Base-by-base conservation (phyloP, 1,140 invertebrate species). In the Heliconius melpomene region DNA sequence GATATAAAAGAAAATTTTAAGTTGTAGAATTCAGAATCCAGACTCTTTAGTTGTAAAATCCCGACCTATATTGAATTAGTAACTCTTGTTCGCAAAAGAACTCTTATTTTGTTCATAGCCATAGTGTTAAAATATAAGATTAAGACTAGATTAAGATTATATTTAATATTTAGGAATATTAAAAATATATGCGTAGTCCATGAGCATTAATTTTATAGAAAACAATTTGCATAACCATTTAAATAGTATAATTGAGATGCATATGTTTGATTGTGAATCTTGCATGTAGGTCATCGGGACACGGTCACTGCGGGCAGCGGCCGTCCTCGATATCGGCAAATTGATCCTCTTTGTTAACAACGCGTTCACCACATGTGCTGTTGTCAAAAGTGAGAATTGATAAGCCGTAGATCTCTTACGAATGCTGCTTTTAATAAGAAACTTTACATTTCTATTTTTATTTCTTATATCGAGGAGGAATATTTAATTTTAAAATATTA, bases 221-320 rank as follows among this genome's bases (percentile, higher is more conserved):
- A 66, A 5, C 9, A 66, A 66, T 66, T 66, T 26, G 3, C 1
- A 66, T 26, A 29, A 26, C 60, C 11, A 29, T 26, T 46, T 7
- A 16, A 29, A 29, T 66, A 11, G 3, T 29, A n/a, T 66, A 66
- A 66, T 66, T 66, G 26, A 6, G n/a, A 66, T 66, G 23, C 23
- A 66, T 66, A 66, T 29, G 60, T 66, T 29, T 66, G 26, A 26
- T 60, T 23, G 84, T 89, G 87, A 84, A 78, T 83, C 70, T 79
- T 84, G 70, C 86, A 91, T 89, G 82, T 91, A 82, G 89, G 88
- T 90, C 88, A 91, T 83, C 78, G 81, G 87, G 85, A 82, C 86
- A 74, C 79, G 71, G 80, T 76, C 82, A 80, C 82, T 77, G 83
- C 81, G 82, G 40, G 40, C 40, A 82, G 82, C 82, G 79, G 85